phyloP scores from a whole-genome alignment of 2,888 invertebrate species.

The Melangyna quadrimaculata region DNA sequence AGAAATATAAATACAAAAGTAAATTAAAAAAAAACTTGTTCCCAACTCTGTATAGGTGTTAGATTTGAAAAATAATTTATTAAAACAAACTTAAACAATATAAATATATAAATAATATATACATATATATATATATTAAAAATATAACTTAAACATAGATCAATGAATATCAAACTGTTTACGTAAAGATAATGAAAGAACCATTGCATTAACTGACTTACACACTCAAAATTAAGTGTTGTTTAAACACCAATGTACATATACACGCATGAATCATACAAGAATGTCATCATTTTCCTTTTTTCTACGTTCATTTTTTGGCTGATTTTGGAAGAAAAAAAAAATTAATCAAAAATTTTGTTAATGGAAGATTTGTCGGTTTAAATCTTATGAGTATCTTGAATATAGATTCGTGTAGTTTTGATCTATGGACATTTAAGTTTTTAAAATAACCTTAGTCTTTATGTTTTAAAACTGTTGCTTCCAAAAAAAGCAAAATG shows the following conservation, averaged over 20 bases:
- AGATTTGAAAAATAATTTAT: slow-evolving; percentile 71
- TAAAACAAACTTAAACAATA: slow-evolving; percentile 52
- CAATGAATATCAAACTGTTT: slow-evolving; percentile 66
- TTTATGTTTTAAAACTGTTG: too few relatives aligned
- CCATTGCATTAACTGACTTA: slow-evolving; percentile 35
- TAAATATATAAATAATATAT: slow-evolving; percentile 44
- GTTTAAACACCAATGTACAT: slow-evolving; percentile 18
- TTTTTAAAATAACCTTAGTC: too few relatives aligned
- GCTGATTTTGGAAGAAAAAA: not conserved
- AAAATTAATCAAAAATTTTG: not conserved
- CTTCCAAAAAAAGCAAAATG: too few relatives aligned
- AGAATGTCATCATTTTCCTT: not conserved
- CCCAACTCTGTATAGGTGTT: slow-evolving; percentile 72
- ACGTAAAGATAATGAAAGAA: slow-evolving; percentile 10
- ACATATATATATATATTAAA: slow-evolving; percentile 40
- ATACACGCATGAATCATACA: slow-evolving; percentile 24
- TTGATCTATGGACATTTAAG: too few relatives aligned
- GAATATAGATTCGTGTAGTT: too few relatives aligned
- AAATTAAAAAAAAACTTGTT: slow-evolving; percentile 59
- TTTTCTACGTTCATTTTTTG: not conserved
- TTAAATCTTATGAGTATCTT: too few relatives aligned
- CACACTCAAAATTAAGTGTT: slow-evolving; percentile 18
- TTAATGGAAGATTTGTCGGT: not conserved
- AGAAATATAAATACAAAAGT: slow-evolving; percentile 34
- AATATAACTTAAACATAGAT: slow-evolving; percentile 51